A percentile compares a stretch with the other conserved stretches of the same genome.
Conservation (phyloP, 2,113 vertebrate species). For the Capreolus pygargus region DNA sequence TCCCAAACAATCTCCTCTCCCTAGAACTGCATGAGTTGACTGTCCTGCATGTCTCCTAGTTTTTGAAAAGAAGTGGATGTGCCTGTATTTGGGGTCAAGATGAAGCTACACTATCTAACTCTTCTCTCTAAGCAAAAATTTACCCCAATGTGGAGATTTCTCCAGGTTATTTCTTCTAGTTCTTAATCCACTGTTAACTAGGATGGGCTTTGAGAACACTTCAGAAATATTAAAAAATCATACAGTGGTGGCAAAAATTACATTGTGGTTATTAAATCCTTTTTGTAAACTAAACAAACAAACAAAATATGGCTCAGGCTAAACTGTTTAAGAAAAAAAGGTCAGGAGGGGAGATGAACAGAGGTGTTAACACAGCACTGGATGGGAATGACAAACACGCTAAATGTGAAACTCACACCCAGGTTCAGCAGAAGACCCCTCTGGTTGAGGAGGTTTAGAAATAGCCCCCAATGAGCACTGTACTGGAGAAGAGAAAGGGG, state of each 20-base stretch:
- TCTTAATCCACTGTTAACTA: neutral
- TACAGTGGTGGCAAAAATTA: slow-evolving; percentile 14
- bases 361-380: neutral
- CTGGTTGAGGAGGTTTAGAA: neutral
- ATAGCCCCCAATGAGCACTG: neutral
- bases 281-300: neutral
- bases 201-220: neutral
- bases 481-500: neutral
- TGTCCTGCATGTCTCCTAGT: neutral
- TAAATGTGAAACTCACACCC: accelerated
- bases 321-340: neutral
- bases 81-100: neutral
- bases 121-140: neutral
- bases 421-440: neutral
- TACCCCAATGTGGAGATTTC: neutral
- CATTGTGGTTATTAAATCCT: neutral
- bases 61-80: neutral
- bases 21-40: neutral
- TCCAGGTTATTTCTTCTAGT: neutral
- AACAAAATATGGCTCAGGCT: neutral
- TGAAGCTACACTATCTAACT: neutral
- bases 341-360: neutral
- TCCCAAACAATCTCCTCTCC: neutral
- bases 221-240: neutral
- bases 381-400: accelerated